Evolutionary conservation across 2,888 invertebrate species (phyloP).

Genomic region (Entomobrya proxima): DNA sequence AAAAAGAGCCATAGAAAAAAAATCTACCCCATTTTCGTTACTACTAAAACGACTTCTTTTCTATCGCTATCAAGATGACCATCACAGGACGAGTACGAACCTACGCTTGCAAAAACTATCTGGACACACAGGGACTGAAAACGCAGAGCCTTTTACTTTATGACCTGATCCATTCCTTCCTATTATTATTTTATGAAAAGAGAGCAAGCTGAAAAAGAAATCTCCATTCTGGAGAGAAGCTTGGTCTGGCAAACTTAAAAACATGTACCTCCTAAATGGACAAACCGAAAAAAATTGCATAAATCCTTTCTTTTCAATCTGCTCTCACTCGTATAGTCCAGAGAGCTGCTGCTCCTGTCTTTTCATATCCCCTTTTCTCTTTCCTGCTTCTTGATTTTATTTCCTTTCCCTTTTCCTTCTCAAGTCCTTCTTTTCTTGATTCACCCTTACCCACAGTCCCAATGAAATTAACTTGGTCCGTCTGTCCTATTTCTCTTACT

Average conservation of each 20-base stretch:
- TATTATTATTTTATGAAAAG: constrained; percentile 28
- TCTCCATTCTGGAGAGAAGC: not conserved
- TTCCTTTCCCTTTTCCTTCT: constrained; percentile 24
- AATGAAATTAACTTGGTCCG: constrained; percentile 54
- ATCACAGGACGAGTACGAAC: too few relatives aligned
- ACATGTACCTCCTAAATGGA: not conserved
- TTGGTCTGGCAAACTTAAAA: not conserved
- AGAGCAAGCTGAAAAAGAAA: not conserved
- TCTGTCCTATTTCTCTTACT: constrained; percentile 6
- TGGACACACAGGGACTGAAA: not conserved
- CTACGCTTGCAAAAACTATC: not conserved
- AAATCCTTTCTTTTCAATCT: constrained; percentile 31
- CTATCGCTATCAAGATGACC: not conserved
- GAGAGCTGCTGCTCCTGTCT: not conserved
- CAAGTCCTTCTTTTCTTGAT: not conserved
- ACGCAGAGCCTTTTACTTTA: constrained; percentile 8
- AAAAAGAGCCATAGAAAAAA: too few relatives aligned
- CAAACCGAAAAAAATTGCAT: not conserved
- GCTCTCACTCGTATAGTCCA: not conserved
- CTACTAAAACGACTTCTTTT: too few relatives aligned
- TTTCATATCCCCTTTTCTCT: not conserved
- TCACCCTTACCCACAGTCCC: not conserved
- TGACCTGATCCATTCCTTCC: constrained; percentile 19
- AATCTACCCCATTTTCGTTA: not conserved
- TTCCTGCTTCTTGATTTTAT: not conserved